A percentile compares a stretch with the other conserved stretches of the same genome.
Conservation (phyloP, 37 sponge, comb jelly and placozoan species). For the Spongia lamella region DNA sequence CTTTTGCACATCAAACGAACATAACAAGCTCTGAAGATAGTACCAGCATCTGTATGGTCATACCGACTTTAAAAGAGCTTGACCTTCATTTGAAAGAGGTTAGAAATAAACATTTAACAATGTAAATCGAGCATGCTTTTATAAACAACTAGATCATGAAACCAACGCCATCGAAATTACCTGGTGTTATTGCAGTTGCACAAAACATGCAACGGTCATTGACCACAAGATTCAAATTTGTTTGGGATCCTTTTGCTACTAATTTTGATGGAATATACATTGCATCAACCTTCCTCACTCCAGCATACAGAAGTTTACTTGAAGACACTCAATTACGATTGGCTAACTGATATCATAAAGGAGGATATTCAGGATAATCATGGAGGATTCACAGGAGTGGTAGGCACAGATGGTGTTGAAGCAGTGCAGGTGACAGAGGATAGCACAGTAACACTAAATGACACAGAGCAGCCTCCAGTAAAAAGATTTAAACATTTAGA, state of each 20-base stretch:
- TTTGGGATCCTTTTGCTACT: background rate
- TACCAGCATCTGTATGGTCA: conserved; percentile 3
- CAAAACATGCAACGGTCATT: background rate
- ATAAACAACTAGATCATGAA: background rate
- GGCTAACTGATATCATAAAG: background rate
- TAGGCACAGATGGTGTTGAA: no score
- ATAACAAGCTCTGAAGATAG: conserved; percentile 6
- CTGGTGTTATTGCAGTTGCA: background rate
- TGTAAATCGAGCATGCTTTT: background rate
- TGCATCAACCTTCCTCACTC: conserved; percentile 1
- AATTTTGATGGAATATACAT: conserved; percentile 22
- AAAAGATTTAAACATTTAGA: conserved; percentile 12
- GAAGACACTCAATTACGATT: background rate
- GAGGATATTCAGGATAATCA: no score
- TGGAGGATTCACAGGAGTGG: no score
- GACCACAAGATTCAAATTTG: background rate
- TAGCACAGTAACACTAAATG: background rate
- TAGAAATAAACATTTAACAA: background rate
- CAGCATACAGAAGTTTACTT: conserved; percentile 5
- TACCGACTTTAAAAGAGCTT: conserved; percentile 1
- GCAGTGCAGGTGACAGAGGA: no score
- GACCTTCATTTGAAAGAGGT: conserved; percentile 15
- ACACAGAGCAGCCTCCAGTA: conserved; percentile 7
- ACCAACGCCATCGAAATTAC: background rate
- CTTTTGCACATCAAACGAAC: conserved; percentile 17